Evolutionary conservation across 2,113 vertebrate genomes (phyloP), one percentile per base, ranked within the genome.

Genomic region (Octodon degus): DNA sequence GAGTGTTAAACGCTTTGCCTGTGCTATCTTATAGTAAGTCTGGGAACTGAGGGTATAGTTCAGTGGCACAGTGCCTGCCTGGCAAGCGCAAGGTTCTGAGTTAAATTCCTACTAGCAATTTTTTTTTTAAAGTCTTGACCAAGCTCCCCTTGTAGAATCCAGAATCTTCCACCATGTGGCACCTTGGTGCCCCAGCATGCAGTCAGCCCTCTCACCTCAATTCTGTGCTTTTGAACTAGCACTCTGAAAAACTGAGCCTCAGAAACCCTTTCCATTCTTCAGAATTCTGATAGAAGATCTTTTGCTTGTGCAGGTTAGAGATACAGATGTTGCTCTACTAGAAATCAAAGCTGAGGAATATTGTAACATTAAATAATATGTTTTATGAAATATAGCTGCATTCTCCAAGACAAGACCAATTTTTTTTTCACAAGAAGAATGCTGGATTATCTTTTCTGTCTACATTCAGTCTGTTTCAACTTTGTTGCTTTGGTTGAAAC

Each of bases 301-400:
- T 84, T 84, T 87, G 27, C 87, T 77, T 77, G 4, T 70, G 4
- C 90, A 58, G 19, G 2, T 63, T 92, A 32, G 55, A 60, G 72
- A 5, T 85, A 14, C 58, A 85, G 65, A 70, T 65, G 80, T 72
- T 40, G 87, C 43, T 72, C 27, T 70, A n/a, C 55, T 94, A 62
- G 27, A 94, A 89, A 84, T 84, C 43, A 96, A 95, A 87, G 77
- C 11, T 13, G 16, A 58, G 7, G 83, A 60, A 60, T 53, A 83
- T 76, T 43, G 25, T 76, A 68, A 30, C 40, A 27, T 91, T 94
- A 96, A 89, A 90, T 90, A 83, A 47, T 11, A 47, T 85, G 16
- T 86, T 90, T 94, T 65, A 65, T 96, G 47, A 95, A 95, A 83
- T 85, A 72, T n/a, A 95, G 62, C 47, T 65, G 25, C 89, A 70